Percentiles rank a stretch among this genome's conserved stretches.
Evolutionary conservation across 2,113 vertebrate species (phyloP).

Genomic region (Antigone vipio): DNA sequence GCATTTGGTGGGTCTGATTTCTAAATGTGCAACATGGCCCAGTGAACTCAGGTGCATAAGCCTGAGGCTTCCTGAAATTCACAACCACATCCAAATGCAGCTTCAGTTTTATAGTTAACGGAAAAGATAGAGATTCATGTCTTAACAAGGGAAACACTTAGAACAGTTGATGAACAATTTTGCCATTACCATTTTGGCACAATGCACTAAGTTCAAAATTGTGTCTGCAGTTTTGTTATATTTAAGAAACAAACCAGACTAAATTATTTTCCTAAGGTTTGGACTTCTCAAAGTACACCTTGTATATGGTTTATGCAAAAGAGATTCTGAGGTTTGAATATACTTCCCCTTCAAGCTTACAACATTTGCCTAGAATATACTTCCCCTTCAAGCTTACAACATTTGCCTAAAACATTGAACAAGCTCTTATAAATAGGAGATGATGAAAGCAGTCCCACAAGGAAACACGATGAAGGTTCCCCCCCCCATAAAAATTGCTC

Average conservation of each 20-base stretch:
- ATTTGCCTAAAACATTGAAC: slow-evolving; percentile 5
- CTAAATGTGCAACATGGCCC: not conserved
- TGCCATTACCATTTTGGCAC: not conserved
- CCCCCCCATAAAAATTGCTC: not conserved
- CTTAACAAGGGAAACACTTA: not conserved
- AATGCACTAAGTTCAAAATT: not conserved
- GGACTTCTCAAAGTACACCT: not conserved
- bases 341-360: not conserved
- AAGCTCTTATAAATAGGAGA: not conserved
- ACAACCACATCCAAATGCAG: not conserved
- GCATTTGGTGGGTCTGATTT: not conserved
- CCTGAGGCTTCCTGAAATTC: not conserved
- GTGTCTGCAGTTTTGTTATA: not conserved
- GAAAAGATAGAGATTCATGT: not conserved
- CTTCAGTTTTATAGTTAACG: not conserved
- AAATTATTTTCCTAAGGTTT: not conserved
- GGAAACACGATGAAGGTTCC: not conserved
- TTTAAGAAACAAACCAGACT: not conserved
- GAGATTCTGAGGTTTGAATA: not conserved
- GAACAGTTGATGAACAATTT: not conserved
- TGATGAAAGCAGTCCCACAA: not conserved
- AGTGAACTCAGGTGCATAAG: not conserved
- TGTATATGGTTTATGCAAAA: slow-evolving; percentile 37
- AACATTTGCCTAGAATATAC: slow-evolving; percentile 7
- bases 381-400: not conserved